Evolutionary conservation across 2,888 invertebrate genomes (phyloP).

Genomic region (Chalcis sispes): DNA sequence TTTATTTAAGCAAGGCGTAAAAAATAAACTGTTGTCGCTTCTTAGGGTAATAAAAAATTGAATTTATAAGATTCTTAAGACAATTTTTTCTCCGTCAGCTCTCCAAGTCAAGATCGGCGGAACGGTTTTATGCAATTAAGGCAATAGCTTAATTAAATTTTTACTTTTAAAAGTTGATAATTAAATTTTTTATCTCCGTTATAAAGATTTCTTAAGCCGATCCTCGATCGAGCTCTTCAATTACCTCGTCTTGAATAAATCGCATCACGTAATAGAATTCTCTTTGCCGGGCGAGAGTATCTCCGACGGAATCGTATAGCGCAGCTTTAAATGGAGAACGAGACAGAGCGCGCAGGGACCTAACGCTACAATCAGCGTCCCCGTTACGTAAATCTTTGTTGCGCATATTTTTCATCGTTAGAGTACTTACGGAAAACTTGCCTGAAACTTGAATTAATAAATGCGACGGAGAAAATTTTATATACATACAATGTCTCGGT

Average conservation of each 20-base stretch:
- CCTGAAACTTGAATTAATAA: no score
- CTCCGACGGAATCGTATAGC: no score
- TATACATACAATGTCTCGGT: no score
- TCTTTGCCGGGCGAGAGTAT: not conserved
- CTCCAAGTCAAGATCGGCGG: no score
- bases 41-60: no score
- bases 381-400: conserved; percentile 6
- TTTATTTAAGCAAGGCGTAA: no score
- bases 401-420: conserved; percentile 12
- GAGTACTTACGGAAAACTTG: not conserved
- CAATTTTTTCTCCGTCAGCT: no score
- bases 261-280: conserved; percentile 39
- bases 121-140: conserved; percentile 28
- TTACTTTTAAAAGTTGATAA: conserved; percentile 32
- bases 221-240: conserved; percentile 28
- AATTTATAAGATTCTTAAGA: no score
- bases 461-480: no score
- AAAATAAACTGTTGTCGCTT: no score
- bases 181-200: conserved; percentile 30
- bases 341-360: not conserved
- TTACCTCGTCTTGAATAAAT: conserved; percentile 47
- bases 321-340: not conserved
- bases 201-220: conserved; percentile 13
- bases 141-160: conserved; percentile 32
- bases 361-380: conserved; percentile 1